Evolutionary conservation across 2,113 vertebrate species (phyloP).

Genomic region (Lates calcarifer): DNA sequence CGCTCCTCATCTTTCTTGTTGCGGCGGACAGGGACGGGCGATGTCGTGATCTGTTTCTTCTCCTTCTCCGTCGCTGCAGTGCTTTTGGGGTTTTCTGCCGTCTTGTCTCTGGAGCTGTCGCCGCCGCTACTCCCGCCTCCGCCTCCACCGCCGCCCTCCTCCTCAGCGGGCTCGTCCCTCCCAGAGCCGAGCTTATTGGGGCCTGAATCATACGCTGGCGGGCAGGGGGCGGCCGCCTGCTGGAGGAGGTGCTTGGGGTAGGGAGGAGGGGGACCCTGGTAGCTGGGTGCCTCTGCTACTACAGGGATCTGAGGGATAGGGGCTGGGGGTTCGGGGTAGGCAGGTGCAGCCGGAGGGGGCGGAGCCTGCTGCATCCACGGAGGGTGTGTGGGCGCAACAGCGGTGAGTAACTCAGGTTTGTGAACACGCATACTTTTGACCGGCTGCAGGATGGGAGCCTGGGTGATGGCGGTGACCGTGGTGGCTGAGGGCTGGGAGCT

Average conservation of each 20-base stretch:
- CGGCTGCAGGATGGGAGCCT: constrained; percentile 94
- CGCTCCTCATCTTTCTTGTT: constrained; percentile 94
- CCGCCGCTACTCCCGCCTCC: constrained; percentile 74
- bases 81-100: constrained; percentile 62
- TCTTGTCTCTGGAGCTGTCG: constrained; percentile 77
- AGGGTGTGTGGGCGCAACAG: constrained; percentile 94
- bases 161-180: constrained; percentile 69
- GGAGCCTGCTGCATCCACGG: constrained; percentile 89
- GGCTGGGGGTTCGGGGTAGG: constrained; percentile 76
- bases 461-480: constrained; percentile 95
- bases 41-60: constrained; percentile 97
- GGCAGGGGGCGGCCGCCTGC: constrained; percentile 83
- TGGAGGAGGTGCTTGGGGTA: constrained; percentile 95
- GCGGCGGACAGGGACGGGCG: constrained; percentile 94
- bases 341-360: constrained; percentile 51
- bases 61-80: constrained; percentile 87
- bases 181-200: constrained; percentile 56
- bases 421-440: constrained; percentile 96
- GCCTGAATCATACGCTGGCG: constrained; percentile 69
- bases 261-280: constrained; percentile 90
- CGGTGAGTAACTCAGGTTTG: constrained; percentile 96
- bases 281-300: constrained; percentile 79
- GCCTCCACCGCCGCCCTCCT: constrained; percentile 74
- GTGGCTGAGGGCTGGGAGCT: constrained; percentile 94
- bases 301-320: constrained; percentile 63